phyloP scores from a whole-genome alignment of 2,113 vertebrate genomes.

The Paradoxurus hermaphroditus region DNA sequence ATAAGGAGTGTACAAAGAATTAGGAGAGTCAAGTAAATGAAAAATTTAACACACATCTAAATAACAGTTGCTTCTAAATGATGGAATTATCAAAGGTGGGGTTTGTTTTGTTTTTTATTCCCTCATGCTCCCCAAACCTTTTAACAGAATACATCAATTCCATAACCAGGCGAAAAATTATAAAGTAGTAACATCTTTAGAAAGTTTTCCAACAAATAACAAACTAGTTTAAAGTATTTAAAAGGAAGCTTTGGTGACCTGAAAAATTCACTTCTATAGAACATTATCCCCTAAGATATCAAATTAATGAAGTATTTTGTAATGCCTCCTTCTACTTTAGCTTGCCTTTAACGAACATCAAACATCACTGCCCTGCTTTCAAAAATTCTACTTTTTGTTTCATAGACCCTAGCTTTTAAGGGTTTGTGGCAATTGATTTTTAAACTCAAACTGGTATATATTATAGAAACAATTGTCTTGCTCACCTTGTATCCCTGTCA shows the following conservation, averaged over 20 bases:
- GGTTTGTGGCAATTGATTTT: slow-evolving; percentile 26
- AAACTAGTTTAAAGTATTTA: slow-evolving; percentile 8
- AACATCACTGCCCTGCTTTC: slow-evolving; percentile 23
- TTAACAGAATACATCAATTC: neutral
- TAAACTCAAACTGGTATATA: slow-evolving; percentile 17
- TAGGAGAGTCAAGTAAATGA: neutral
- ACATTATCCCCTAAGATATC: neutral
- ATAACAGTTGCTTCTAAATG: neutral
- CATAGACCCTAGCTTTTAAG: slow-evolving; percentile 8
- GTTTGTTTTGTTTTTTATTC: neutral
- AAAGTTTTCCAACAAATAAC: slow-evolving; percentile 26
- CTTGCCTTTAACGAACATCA: neutral
- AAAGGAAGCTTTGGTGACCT: slow-evolving; percentile 17
- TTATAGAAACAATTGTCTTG: neutral
- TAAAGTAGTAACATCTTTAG: neutral
- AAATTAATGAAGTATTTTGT: slow-evolving; percentile 40
- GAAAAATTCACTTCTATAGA: slow-evolving; percentile 37
- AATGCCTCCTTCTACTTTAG: slow-evolving; percentile 34
- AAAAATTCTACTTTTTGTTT: slow-evolving; percentile 23
- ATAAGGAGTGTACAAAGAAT: neutral
- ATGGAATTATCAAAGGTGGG: neutral
- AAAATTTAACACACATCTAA: neutral
- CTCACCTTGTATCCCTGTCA: neutral
- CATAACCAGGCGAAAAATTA: slow-evolving; percentile 8
- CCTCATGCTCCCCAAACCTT: neutral